These are phyloP conservation scores for Gortyna flavago DNA, from an alignment of 2,888 invertebrate species.

Conservation along the genomic window DNA sequence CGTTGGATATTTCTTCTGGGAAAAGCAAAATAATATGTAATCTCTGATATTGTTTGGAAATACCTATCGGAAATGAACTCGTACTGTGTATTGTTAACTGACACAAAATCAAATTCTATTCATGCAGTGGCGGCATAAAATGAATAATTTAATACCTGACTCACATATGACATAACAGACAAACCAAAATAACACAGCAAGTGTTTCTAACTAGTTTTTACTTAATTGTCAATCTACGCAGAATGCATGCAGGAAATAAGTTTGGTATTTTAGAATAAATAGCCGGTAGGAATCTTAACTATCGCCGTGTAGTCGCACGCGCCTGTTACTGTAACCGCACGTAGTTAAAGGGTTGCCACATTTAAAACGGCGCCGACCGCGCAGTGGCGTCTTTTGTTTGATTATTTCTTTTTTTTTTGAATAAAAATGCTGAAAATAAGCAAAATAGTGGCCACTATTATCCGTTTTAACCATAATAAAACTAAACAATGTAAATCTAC, in stretches of 20 bases:
- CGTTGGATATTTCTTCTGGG: background rate
- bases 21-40: background rate
- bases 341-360: slow-evolving; percentile 36
- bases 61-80: slow-evolving; percentile 30
- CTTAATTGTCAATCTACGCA: slow-evolving; percentile 40
- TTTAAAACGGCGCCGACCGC: too few species aligned
- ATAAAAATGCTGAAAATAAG: too few species aligned
- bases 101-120: slow-evolving; percentile 44
- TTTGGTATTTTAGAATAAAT: slow-evolving; percentile 54
- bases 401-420: too few species aligned
- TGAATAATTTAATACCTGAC: slow-evolving; percentile 46
- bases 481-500: too few species aligned
- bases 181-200: slow-evolving; percentile 36
- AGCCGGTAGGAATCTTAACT: slow-evolving; percentile 55
- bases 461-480: too few species aligned
- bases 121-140: slow-evolving; percentile 4
- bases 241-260: slow-evolving; percentile 56
- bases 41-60: background rate
- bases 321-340: slow-evolving; percentile 8
- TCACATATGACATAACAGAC: slow-evolving; percentile 32
- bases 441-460: too few species aligned
- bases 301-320: slow-evolving; percentile 44
- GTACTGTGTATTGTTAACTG: slow-evolving; percentile 19
- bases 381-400: too few species aligned
- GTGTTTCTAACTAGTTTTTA: slow-evolving; percentile 32